A percentile compares a stretch with the other conserved stretches of the same genome.
phyloP scores from a whole-genome alignment of 1,140 invertebrate genomes.

The Trachymyrmex septentrionalis region DNA sequence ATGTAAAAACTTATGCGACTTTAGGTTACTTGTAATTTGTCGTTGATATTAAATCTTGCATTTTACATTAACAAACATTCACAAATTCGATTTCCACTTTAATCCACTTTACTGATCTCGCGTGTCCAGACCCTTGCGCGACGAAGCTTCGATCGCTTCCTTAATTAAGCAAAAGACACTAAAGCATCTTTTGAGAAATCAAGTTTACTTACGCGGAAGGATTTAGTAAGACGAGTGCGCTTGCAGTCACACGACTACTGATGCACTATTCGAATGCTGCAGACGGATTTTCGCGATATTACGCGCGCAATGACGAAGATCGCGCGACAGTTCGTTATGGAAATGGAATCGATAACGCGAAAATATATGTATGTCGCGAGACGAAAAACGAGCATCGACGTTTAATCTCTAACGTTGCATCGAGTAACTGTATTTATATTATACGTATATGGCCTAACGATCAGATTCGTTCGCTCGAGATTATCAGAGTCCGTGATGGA shows the following conservation, averaged over 20 bases:
- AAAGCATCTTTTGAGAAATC: conserved; percentile 1
- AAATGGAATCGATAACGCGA: conserved; percentile 6
- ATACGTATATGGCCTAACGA: conserved; percentile 42
- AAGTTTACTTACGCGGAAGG: not conserved
- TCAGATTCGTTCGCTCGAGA: conserved; percentile 18
- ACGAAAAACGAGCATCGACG: conserved; percentile 25
- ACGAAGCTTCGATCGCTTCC: not conserved
- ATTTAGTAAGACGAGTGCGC: not conserved
- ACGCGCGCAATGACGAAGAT: not conserved
- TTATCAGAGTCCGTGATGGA: not conserved
- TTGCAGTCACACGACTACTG: not conserved
- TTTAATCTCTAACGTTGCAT: conserved; percentile 40
- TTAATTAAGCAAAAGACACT: conserved; percentile 5
- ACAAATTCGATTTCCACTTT: conserved; percentile 77
- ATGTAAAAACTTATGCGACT: conserved; percentile 96
- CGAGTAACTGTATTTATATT: conserved; percentile 26
- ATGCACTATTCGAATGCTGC: not conserved
- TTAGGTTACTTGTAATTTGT: conserved; percentile 93
- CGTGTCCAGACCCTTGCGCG: conserved; percentile 66
- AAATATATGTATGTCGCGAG: not conserved
- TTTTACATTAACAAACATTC: conserved; percentile 79
- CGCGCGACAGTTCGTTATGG: conserved; percentile 28
- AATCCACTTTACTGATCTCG: conserved; percentile 70
- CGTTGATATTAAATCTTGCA: conserved; percentile 75
- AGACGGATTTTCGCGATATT: not conserved